Evolutionary conservation across 1,140 invertebrate genomes (phyloP), one percentile per base, ranked within the genome.

Genomic region (Drosophila pseudoobscura): DNA sequence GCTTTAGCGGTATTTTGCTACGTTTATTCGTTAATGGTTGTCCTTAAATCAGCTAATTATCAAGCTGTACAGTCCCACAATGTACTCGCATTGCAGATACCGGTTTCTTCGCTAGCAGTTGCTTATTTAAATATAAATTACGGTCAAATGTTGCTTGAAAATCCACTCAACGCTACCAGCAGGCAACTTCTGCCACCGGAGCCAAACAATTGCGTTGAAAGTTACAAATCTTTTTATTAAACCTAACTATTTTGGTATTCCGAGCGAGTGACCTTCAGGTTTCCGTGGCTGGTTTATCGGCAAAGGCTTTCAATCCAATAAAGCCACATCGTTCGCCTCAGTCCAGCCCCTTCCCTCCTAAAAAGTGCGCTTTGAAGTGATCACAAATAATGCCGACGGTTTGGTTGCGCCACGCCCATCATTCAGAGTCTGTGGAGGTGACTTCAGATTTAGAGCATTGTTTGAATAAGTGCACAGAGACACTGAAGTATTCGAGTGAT

Each of bases 161-260:
- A 87, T 65, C 59, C 53, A 47, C 59, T 62, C 6, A 47, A 54
- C 56, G 58, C 53, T 51, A 2, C 9, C 39, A 41, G 44, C 41
- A 31, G 44, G 26, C 46, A 62, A 61, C 56, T 15, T 7, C 41
- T 9, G 59, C 50, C 41, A 50, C 65, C 11, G 55, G 58, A 62
- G 65, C 43, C 72, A 52, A 51, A 61, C 64, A 75, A 56, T 78
- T 73, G 83, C 76, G 82, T 85, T 88, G 69, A 66, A 85, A 85
- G 80, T 78, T 82, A 64, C 58, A 78, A 78, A 87, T 75, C 52
- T 84, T 87, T 87, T 87, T 77, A 85, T 82, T 87, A 87, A 64
- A 39, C 26, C 41, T 54, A 87, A 76, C 45, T 62, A 82, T 78
- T 71, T 85, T 82, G 60, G 87, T 83, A 82, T 78, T 73, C 70